phyloP scores from a whole-genome alignment of 2,797 vertebrate species.

The Iguana delicatissima region DNA sequence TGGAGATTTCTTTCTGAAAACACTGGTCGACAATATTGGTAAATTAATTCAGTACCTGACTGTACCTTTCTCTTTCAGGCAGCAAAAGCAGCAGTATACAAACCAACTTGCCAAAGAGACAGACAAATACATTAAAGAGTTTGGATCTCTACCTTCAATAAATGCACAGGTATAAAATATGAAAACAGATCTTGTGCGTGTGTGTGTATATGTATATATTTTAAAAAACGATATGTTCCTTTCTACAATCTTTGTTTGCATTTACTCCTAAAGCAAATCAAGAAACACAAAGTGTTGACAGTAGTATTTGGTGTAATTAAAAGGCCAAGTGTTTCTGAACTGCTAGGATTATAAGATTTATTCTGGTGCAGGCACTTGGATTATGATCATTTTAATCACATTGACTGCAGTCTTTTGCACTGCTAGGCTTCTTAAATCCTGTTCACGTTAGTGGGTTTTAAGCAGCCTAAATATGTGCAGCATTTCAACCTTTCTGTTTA shows the following conservation, averaged over 20 bases:
- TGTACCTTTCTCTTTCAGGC: conserved; percentile 80
- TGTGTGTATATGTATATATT: neutral
- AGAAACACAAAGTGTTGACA: neutral
- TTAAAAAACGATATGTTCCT: conserved; percentile 5
- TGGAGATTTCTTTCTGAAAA: neutral
- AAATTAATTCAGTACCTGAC: conserved; percentile 7
- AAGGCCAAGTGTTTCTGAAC: conserved; percentile 27
- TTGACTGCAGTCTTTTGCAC: neutral
- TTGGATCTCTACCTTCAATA: conserved; percentile 88
- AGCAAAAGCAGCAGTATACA: conserved; percentile 92
- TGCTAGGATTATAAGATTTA: conserved; percentile 28
- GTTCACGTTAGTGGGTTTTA: conserved; percentile 23
- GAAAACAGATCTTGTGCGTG: neutral
- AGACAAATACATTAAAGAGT: conserved; percentile 92
- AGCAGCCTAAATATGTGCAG: conserved; percentile 2
- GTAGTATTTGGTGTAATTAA: conserved; percentile 9
- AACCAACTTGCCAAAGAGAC: conserved; percentile 97
- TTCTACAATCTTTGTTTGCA: neutral
- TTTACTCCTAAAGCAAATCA: neutral
- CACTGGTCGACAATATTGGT: neutral
- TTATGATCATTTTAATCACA: conserved; percentile 34
- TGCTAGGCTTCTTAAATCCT: conserved; percentile 5
- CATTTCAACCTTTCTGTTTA: neutral
- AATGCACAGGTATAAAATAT: conserved; percentile 88
- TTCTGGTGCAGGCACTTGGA: neutral